Base-by-base conservation (phyloP, 2,888 invertebrate species). In the Alviniconcha strummeri region DNA sequence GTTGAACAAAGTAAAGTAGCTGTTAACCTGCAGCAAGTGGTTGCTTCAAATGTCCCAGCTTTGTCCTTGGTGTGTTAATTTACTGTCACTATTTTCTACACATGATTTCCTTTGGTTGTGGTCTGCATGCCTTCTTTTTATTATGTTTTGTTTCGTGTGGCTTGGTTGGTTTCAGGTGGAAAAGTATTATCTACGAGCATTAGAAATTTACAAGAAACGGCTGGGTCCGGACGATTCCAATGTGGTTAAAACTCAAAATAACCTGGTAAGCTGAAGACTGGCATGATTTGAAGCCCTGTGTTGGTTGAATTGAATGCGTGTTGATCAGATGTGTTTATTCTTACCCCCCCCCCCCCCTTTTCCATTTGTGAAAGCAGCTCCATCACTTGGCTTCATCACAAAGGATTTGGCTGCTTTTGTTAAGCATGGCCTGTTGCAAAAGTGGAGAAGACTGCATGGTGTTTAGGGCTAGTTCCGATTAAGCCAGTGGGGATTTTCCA, bases 201-300 rank as follows among this genome's bases (percentile, higher is more conserved):
- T 99, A 89, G 98, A 99, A 94, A 99, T 99, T 90, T 99, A 99
- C 94, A 98, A 99, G 95, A 96, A 96, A 90, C 97, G 98, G 92
- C 96, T 99, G 82, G 99, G 99, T 67, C 90, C 89, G 76, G 93
- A 93, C 88, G 99, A 99, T 95, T 98, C 98, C 80, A 99, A 99
- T 94, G 99, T 99, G 15, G 98, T 98, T 90, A 99, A 99, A 95
- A 99, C 99, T 76, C 99, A 99, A 95, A 99, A 99, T 95, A 99
- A 99, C 95, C 95, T 99, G 93, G 94, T 92, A 92, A 91, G 90
- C 81, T 67, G 60, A 36, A 19, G 72, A 60, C 60, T 56, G 69
- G 76, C 19, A 11, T 57, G 75, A 36, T 52, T 52, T 72, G 76
- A 56, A 15, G 76, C 57, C 57, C n/a, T 77, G n/a, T 52, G 52